phyloP scores from a whole-genome alignment of 2,113 vertebrate genomes.

The Hiodon alosoides region DNA sequence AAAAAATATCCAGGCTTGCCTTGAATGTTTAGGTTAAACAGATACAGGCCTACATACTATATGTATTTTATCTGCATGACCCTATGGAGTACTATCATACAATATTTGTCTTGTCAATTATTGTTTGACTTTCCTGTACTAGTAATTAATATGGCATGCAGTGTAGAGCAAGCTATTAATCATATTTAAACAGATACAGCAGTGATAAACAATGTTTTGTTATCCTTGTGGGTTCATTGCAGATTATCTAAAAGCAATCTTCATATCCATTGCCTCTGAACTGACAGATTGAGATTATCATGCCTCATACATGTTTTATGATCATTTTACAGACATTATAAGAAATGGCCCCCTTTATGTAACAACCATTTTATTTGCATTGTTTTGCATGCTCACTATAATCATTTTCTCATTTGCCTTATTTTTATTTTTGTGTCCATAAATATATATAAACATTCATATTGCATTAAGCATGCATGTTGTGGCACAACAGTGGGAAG shows the following conservation, averaged over 20 bases:
- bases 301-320: background rate
- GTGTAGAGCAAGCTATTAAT: slow-evolving; percentile 59
- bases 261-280: slow-evolving; percentile 47
- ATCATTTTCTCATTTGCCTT: too few species aligned
- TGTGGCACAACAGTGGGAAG: too few species aligned
- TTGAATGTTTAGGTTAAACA: too few species aligned
- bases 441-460: too few species aligned
- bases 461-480: too few species aligned
- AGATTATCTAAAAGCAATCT: slow-evolving; percentile 27
- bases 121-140: slow-evolving; percentile 52
- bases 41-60: slow-evolving; percentile 8
- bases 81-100: slow-evolving; percentile 39
- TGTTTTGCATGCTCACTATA: too few species aligned
- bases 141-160: slow-evolving; percentile 58
- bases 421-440: too few species aligned
- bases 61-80: slow-evolving; percentile 49
- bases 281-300: slow-evolving; percentile 38
- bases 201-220: slow-evolving; percentile 61
- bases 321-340: background rate
- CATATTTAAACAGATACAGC: slow-evolving; percentile 62
- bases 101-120: slow-evolving; percentile 65
- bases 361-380: too few species aligned
- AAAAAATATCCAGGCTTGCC: too few species aligned
- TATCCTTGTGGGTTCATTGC: slow-evolving; percentile 51
- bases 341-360: too few species aligned